A percentile compares a stretch with the other conserved stretches of the same genome.
These are phyloP conservation scores for Anolis sagrei DNA, from an alignment of 2,113 vertebrate genomes.

Conservation along the genomic window DNA sequence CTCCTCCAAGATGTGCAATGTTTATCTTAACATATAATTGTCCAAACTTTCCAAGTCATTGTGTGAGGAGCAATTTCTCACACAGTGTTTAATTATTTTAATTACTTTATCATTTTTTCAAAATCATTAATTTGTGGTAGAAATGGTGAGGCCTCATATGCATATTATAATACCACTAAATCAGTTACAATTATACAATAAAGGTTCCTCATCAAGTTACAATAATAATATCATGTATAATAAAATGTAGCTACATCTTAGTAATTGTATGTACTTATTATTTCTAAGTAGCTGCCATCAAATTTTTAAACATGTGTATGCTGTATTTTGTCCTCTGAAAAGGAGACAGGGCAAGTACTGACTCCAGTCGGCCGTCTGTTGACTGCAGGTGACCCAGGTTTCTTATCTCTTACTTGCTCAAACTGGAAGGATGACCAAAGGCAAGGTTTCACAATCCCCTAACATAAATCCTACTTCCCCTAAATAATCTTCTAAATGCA, in stretches of 20 bases:
- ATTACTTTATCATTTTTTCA: not conserved
- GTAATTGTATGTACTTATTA: too few relatives aligned
- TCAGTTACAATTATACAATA: too few relatives aligned
- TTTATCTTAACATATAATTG: not conserved
- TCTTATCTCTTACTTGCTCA: constrained; percentile 10
- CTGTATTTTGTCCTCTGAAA: not conserved
- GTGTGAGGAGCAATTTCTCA: not conserved
- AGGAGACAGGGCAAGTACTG: constrained; percentile 1
- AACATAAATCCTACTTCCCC: not conserved
- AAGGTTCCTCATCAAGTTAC: too few relatives aligned
- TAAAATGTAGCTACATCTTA: too few relatives aligned
- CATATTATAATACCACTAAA: too few relatives aligned
- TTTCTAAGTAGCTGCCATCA: too few relatives aligned
- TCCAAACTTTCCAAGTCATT: not conserved
- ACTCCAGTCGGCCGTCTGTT: not conserved
- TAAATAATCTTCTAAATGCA: constrained; percentile 8
- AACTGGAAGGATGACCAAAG: constrained; percentile 3
- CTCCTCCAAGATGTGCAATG: not conserved
- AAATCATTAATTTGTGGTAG: not conserved
- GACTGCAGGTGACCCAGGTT: not conserved
- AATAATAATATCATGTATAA: too few relatives aligned
- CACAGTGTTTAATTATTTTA: too few relatives aligned
- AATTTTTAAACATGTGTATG: too few relatives aligned
- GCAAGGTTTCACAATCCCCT: constrained; percentile 12
- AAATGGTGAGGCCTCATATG: not conserved